Conservation (phyloP, 2,113 vertebrate genomes). For the Hypomesus transpacificus region DNA sequence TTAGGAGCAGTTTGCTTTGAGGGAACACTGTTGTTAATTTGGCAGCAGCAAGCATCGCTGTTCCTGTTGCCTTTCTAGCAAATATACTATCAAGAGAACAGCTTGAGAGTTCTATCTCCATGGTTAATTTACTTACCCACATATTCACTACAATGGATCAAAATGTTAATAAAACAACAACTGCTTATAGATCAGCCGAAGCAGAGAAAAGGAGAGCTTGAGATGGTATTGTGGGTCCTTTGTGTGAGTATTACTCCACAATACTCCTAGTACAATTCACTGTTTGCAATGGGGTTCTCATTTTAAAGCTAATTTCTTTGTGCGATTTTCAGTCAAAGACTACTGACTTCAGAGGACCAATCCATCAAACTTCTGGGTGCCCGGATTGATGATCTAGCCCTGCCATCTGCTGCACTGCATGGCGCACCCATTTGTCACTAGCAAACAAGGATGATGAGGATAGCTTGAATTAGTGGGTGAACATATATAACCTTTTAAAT, state of each 20-base stretch:
- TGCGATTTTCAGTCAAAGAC: constrained; percentile 58
- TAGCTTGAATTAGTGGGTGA: constrained; percentile 67
- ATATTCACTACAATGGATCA: too few relatives aligned
- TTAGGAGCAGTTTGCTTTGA: constrained; percentile 20
- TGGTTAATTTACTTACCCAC: too few relatives aligned
- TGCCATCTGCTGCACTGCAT: constrained; percentile 73
- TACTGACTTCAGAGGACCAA: constrained; percentile 60
- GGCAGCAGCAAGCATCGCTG: background rate
- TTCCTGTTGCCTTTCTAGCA: too few relatives aligned
- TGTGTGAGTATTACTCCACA: background rate
- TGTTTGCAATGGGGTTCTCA: constrained; percentile 30
- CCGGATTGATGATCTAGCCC: constrained; percentile 66
- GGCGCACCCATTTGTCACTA: constrained; percentile 71
- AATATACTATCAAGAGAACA: too few relatives aligned
- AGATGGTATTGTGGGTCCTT: background rate
- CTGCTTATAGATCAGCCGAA: too few relatives aligned
- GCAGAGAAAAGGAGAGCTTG: too few relatives aligned
- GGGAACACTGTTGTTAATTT: constrained; percentile 18
- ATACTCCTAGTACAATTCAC: constrained; percentile 24
- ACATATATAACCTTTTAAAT: constrained; percentile 70
- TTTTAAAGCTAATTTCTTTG: constrained; percentile 53
- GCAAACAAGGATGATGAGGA: constrained; percentile 68
- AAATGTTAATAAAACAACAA: too few relatives aligned
- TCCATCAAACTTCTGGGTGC: constrained; percentile 67
- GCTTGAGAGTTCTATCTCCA: too few relatives aligned